Base-by-base conservation (phyloP, 2,797 vertebrate species). In the Coendou prehensilis region DNA sequence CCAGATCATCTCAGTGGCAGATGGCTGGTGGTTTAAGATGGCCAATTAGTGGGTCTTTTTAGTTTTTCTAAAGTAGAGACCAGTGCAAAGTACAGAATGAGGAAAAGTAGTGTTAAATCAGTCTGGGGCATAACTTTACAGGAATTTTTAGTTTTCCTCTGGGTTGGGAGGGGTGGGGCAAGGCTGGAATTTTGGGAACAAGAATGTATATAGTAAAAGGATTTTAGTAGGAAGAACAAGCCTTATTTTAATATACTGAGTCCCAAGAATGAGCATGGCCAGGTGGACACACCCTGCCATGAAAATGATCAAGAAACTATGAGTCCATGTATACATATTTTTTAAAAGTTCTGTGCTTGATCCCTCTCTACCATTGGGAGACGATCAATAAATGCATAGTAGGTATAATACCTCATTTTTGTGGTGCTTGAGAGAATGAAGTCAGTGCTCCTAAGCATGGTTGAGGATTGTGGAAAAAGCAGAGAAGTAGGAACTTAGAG, bases 141-240 rank as follows among this genome's bases (percentile, higher is more conserved):
- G n/a, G 73, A 37, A 85, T 86, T 94, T 82, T 73, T 17, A 59
- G 82, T 78, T 93, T 91, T 93, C 83, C 56, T 91, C 23, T 76
- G 41, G 50, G 13, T 41, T 73, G 22, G 47, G 59, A 91, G 37
- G 54, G 69, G 9, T 9, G 56, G 2, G 1, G 23, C 18, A 61
- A 59, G 41, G 22, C 63, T 85, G 41, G 57, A 81, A 75, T 47
- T 78, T 7, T 59, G 18, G 83, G 41, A 45, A 20, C 50, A 45
- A 81, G 54, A 88, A 81, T 2, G 93, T 64, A 78, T 33, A 20
- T 28, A 80, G 76, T 41, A 15, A 75, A 93, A 76, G 7, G 63
- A 47, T 57, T 22, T 59, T 0, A 87, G 69, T 17, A 75, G 26
- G 64, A 94, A 93, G 50, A 87, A 33, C 0, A 50, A 95, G 14